Conservation (phyloP, 1,140 invertebrate species). For the Drosophila subpulchrella region DNA sequence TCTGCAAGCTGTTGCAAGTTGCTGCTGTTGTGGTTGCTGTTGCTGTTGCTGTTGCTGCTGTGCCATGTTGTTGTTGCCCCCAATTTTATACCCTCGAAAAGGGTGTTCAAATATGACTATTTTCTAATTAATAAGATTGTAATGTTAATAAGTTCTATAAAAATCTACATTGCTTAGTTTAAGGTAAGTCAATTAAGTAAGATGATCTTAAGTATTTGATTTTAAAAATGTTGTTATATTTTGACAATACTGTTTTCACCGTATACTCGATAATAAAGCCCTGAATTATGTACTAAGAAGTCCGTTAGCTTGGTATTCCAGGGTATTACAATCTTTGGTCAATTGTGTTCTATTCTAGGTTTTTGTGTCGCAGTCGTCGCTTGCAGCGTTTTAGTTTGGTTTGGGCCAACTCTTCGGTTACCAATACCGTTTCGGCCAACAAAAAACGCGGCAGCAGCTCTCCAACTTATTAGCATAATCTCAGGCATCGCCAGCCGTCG, state of each 20-base stretch:
- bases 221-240: too few relatives aligned
- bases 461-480: constrained; percentile 78
- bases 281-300: too few relatives aligned
- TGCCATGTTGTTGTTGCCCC: constrained; percentile 19
- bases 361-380: constrained; percentile 55
- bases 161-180: too few relatives aligned
- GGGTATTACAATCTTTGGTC: constrained; percentile 21
- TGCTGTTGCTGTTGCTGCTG: constrained; percentile 20
- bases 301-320: neutral
- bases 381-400: constrained; percentile 46
- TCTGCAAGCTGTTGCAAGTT: constrained; percentile 50
- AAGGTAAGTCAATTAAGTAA: too few relatives aligned
- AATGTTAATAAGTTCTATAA: too few relatives aligned
- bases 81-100: constrained; percentile 15
- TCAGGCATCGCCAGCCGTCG: constrained; percentile 40
- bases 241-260: too few relatives aligned
- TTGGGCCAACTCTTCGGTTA: constrained; percentile 52
- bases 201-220: too few relatives aligned
- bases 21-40: constrained; percentile 8
- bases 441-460: constrained; percentile 46
- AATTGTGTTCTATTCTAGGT: constrained; percentile 55
- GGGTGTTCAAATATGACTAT: neutral
- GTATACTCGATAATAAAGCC: too few relatives aligned
- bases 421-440: constrained; percentile 62
- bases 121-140: neutral